Conservation (phyloP, 2,797 vertebrate species). For the Pteropus rufus region DNA sequence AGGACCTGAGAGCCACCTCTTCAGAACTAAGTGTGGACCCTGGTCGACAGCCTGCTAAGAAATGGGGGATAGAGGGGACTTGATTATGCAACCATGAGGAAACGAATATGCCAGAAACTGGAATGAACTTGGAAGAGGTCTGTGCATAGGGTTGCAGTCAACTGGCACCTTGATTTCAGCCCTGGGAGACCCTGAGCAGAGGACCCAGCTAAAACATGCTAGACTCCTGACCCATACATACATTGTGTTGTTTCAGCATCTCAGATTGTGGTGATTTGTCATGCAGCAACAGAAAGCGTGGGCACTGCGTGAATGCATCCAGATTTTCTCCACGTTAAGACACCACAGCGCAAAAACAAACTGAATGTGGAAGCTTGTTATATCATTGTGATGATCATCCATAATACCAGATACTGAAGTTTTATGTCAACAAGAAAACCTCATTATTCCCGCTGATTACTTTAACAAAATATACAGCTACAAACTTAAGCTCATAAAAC, state of each 20-base stretch:
- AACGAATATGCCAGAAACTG: not conserved
- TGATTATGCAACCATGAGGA: not conserved
- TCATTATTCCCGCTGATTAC: slow-evolving; percentile 25
- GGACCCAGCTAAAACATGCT: not conserved
- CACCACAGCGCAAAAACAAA: not conserved
- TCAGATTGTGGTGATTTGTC: not conserved
- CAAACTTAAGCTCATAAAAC: not conserved
- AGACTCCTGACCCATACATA: not conserved
- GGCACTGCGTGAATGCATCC: not conserved
- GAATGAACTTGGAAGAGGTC: not conserved
- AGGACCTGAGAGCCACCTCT: not conserved
- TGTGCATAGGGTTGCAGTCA: not conserved
- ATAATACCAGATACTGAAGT: not conserved
- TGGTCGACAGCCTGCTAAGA: not conserved
- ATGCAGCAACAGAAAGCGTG: not conserved
- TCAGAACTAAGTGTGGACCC: not conserved
- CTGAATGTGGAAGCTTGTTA: not conserved
- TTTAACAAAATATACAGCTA: slow-evolving; percentile 30
- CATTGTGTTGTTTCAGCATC: not conserved
- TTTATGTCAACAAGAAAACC: slow-evolving; percentile 22
- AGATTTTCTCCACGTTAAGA: not conserved
- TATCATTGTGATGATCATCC: not conserved
- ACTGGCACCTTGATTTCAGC: not conserved
- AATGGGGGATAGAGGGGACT: not conserved
- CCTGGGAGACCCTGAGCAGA: not conserved